Evolutionary conservation across 2,888 invertebrate species (phyloP), one percentile per base, ranked within the genome.

Genomic region (Psylliodes chrysocephalus): DNA sequence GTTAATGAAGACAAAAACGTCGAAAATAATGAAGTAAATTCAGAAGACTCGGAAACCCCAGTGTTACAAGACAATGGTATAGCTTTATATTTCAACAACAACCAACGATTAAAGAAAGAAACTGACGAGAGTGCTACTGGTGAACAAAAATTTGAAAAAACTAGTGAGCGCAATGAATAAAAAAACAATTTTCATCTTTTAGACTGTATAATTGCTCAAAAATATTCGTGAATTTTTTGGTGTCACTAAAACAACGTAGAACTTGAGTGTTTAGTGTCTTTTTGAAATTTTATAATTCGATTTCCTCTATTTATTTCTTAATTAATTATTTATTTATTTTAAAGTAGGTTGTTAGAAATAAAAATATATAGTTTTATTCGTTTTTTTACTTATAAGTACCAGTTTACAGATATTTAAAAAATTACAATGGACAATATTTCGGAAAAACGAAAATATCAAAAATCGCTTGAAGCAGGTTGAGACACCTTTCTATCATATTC

Each of bases 11-110:
- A 25, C 19, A 47, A n/a, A 12, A 19, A 60, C 12, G 63, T 64
- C 42, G 66, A 66, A 22, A 66, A 62, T 10, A 66, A 56, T 22
- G 1, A 81, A 75, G 12, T 81, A 76, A 33, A 75, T 75, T 0
- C 71, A 76, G 67, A 67, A 15, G 68, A 72, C 6, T 22, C 22
- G 22, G 56, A 68, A 38, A 59, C 85, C 0, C 79, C 82, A 10
- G 82, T 86, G 4, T 78, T 86, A 3, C 85, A 86, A 55, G 85
- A 87, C 25, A 86, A 87, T 54, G 87, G 87, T 54, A 87, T 88
- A 0, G 88, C 88, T 0, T 80, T 89, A 25, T 89, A 85, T 74
- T 88, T 87, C 71, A 79, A 73, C 61, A 81, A 78, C 65, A 78
- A 77, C 60, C 63, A 71, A 15, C 61, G 66, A 18, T 56, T 64